A percentile compares a stretch with the other conserved stretches of the same genome.
Evolutionary conservation across 1,140 invertebrate species (phyloP).

Genomic region (Oryctes rhinoceros): DNA sequence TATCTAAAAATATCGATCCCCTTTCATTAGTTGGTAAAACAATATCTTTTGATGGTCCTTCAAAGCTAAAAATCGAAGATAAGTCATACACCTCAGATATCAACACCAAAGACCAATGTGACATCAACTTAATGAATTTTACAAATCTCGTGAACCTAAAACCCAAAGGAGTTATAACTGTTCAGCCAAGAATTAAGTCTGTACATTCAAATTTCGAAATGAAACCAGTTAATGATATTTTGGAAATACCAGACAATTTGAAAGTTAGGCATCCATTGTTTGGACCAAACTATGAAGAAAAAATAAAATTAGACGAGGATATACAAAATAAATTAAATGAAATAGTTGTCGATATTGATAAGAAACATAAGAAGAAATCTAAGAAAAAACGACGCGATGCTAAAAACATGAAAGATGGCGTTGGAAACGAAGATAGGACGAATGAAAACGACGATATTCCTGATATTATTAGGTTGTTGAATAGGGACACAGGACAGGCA

Average conservation of each 20-base stretch:
- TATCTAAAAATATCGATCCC: background rate
- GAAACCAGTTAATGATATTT: background rate
- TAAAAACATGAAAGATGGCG: background rate
- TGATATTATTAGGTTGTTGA: constrained; percentile 7
- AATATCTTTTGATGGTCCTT: constrained; percentile 19
- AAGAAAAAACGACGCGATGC: background rate
- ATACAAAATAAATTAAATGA: constrained; percentile 13
- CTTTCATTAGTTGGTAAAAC: background rate
- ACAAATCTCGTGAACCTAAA: background rate
- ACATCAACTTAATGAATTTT: background rate
- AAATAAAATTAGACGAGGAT: constrained; percentile 8
- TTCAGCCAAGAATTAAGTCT: background rate
- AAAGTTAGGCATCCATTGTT: constrained; percentile 5
- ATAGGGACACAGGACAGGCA: background rate
- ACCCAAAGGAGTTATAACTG: background rate
- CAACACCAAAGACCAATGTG: background rate
- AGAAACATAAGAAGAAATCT: constrained; percentile 3
- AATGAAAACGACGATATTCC: background rate
- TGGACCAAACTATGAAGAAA: background rate
- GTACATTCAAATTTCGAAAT: background rate
- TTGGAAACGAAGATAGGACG: background rate
- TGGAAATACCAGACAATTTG: background rate
- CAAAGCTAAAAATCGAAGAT: constrained; percentile 12
- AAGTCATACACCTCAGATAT: background rate
- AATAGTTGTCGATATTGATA: constrained; percentile 2